A percentile compares a stretch with the other conserved stretches of the same genome.
Evolutionary conservation across 2,113 vertebrate genomes (phyloP).

Genomic region (Ranitomeya imitator): DNA sequence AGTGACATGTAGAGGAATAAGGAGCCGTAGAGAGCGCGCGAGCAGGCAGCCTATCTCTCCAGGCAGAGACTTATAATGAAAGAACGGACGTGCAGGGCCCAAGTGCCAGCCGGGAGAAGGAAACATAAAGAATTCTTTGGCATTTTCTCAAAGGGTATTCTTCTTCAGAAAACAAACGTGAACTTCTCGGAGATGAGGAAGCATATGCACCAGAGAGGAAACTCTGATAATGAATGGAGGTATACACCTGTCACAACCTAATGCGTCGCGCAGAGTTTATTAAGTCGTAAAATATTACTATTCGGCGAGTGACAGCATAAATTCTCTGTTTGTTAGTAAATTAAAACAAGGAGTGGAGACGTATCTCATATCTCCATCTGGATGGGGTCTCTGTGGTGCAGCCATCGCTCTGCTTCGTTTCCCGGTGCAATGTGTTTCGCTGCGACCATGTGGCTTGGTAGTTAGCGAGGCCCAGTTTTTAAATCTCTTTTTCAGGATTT

Average conservation of each 20-base stretch:
- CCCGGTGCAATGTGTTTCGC: constrained; percentile 26
- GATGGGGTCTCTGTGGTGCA: constrained; percentile 35
- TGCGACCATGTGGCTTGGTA: constrained; percentile 16
- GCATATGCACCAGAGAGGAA: constrained; percentile 51
- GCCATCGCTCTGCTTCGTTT: constrained; percentile 12
- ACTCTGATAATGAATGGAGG: constrained; percentile 42
- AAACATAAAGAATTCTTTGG: constrained; percentile 55
- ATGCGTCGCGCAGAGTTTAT: constrained; percentile 40
- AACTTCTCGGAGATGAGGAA: constrained; percentile 53
- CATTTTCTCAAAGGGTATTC: constrained; percentile 54
- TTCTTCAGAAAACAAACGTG: constrained; percentile 54
- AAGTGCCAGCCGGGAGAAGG: constrained; percentile 36
- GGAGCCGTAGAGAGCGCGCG: constrained; percentile 21
- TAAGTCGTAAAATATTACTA: constrained; percentile 53
- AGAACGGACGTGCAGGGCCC: constrained; percentile 33
- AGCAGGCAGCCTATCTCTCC: constrained; percentile 32
- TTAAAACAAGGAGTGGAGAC: constrained; percentile 34
- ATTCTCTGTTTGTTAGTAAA: constrained; percentile 54
- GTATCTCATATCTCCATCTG: constrained; percentile 54
- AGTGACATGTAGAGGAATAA: constrained; percentile 22
- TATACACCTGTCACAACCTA: constrained; percentile 52
- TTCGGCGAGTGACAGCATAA: constrained; percentile 43
- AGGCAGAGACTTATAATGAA: constrained; percentile 46
- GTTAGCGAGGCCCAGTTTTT: constrained; percentile 15
- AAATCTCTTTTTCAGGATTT: constrained; percentile 32